These are phyloP conservation scores for Hippocampus barbouri DNA, from an alignment of 2,113 vertebrate genomes.

Conservation along the genomic window DNA sequence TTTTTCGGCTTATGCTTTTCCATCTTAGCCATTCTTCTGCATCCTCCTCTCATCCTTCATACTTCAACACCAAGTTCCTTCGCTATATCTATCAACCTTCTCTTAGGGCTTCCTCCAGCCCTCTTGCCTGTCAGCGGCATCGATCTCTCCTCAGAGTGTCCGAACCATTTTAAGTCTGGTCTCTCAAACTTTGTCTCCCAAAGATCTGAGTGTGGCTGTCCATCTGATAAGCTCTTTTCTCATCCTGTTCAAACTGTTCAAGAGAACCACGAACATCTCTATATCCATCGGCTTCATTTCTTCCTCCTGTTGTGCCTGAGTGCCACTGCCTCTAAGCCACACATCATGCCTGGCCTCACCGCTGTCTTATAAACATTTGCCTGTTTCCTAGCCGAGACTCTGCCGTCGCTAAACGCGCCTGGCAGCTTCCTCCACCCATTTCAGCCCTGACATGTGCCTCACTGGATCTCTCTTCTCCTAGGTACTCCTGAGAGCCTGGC, in stretches of 20 bases:
- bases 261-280: neutral
- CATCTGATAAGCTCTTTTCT: neutral
- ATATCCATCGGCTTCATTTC: neutral
- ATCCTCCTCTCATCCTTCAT: neutral
- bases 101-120: neutral
- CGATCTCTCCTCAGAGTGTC: too few species aligned
- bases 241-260: neutral
- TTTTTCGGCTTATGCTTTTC: slow-evolving; percentile 1
- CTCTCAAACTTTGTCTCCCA: neutral
- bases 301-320: neutral
- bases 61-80: neutral
- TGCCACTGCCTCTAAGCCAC: neutral
- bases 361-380: neutral
- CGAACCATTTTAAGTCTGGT: too few species aligned
- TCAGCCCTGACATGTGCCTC: neutral
- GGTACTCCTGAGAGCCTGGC: slow-evolving; percentile 97
- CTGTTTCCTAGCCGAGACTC: neutral
- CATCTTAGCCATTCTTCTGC: neutral
- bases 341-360: neutral
- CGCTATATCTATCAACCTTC: neutral
- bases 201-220: neutral
- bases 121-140: neutral
- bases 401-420: neutral
- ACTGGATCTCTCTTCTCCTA: slow-evolving; percentile 43
- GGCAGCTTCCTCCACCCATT: neutral